These are phyloP conservation scores for Zeugodacus cucurbitae DNA, from an alignment of 1,140 invertebrate species.

Conservation along the genomic window DNA sequence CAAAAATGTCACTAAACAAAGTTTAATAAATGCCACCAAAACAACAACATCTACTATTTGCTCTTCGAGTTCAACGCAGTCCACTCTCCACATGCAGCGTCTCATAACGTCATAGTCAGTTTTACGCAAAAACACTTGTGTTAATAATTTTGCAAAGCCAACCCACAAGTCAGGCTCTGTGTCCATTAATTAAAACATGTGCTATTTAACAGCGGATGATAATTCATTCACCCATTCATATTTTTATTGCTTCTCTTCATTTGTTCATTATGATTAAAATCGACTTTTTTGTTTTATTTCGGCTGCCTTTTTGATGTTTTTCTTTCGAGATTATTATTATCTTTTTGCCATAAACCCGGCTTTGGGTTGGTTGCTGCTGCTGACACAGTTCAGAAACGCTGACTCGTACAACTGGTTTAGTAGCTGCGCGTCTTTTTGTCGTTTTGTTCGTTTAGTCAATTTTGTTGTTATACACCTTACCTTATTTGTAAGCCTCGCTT, in stretches of 20 bases:
- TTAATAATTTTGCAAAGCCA: neutral
- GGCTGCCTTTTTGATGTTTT: neutral
- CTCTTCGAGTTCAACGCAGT: neutral
- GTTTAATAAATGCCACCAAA: neutral
- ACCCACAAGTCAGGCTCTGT: neutral
- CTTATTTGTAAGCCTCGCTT: neutral
- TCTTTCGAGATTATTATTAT: no score
- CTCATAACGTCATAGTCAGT: neutral
- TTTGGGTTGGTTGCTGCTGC: neutral
- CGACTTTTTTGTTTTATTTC: neutral
- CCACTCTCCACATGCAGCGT: neutral
- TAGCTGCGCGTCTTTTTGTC: neutral
- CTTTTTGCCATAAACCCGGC: neutral
- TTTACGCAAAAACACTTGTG: neutral
- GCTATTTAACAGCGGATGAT: neutral
- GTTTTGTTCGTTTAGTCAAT: neutral
- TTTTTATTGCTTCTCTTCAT: neutral
- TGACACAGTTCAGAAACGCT: slow-evolving; percentile 5
- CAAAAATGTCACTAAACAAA: neutral
- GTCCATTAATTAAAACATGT: slow-evolving; percentile 7
- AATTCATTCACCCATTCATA: slow-evolving; percentile 29
- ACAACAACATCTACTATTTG: neutral
- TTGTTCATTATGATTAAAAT: neutral
- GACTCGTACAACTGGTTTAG: neutral
- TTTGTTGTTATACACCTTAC: neutral